Conservation (phyloP, 2,888 invertebrate species). For the Creontiades dilutus region DNA sequence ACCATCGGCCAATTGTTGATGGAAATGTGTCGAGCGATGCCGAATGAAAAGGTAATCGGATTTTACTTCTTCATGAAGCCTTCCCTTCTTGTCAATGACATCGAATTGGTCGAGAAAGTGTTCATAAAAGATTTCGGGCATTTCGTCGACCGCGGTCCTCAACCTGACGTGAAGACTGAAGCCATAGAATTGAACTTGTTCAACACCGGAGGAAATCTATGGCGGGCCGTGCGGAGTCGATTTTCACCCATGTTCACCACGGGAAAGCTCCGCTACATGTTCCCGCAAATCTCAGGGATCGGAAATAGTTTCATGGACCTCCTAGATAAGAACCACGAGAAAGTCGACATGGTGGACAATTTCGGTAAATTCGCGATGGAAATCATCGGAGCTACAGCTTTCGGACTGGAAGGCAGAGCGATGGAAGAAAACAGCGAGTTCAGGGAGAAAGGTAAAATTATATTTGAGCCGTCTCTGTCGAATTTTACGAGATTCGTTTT, state of each 20-base stretch:
- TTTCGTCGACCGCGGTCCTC: neutral
- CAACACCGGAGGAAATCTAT: neutral
- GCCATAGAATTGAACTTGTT: neutral
- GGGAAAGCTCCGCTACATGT: neutral
- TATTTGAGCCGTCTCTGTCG: neutral
- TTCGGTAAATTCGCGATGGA: slow-evolving; percentile 28
- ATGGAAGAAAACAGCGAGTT: slow-evolving; percentile 40
- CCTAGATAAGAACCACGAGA: neutral
- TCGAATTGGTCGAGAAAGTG: neutral
- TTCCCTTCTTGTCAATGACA: neutral
- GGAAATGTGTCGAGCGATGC: neutral
- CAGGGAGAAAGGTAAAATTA: slow-evolving; percentile 4
- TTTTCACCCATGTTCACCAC: slow-evolving; percentile 30
- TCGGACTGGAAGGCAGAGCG: neutral
- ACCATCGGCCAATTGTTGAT: neutral
- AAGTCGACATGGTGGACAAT: neutral
- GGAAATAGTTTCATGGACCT: neutral
- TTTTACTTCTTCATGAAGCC: slow-evolving; percentile 47
- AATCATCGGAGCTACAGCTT: neutral
- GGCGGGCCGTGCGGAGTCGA: neutral
- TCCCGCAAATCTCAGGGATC: neutral
- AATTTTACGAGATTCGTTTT: neutral
- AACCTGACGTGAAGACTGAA: neutral
- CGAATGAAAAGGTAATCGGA: slow-evolving; percentile 1
- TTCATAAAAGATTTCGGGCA: slow-evolving; percentile 22